phyloP scores from a whole-genome alignment of 2,113 vertebrate genomes.

The Reinhardtius hippoglossoides region DNA sequence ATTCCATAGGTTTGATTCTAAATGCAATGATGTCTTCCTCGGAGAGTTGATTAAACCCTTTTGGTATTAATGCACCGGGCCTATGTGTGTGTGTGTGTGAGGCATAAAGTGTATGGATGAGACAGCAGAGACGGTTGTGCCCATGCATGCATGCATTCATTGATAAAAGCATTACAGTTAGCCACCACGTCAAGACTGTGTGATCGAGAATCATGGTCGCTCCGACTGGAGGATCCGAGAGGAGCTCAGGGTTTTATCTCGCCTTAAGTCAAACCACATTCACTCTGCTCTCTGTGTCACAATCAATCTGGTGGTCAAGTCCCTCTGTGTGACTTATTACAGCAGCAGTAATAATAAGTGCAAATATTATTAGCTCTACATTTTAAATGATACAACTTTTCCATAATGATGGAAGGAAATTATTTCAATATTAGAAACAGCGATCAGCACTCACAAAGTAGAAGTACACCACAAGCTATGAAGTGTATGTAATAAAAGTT shows the following conservation, averaged over 20 bases:
- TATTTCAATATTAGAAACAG: too few relatives aligned
- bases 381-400: too few relatives aligned
- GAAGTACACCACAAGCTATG: too few relatives aligned
- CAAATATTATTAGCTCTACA: too few relatives aligned
- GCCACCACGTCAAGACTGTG: slow-evolving; percentile 47
- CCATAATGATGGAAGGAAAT: too few relatives aligned
- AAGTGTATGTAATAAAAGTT: too few relatives aligned
- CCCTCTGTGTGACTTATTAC: slow-evolving; percentile 22
- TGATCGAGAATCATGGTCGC: slow-evolving; percentile 65
- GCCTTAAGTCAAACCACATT: slow-evolving; percentile 59
- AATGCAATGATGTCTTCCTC: slow-evolving; percentile 83
- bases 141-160: slow-evolving; percentile 60
- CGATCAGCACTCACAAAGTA: too few relatives aligned
- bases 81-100: neutral
- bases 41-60: slow-evolving; percentile 83
- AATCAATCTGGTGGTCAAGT: slow-evolving; percentile 47
- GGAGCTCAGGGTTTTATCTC: slow-evolving; percentile 58
- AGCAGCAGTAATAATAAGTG: neutral
- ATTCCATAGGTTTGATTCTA: slow-evolving; percentile 84
- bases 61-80: slow-evolving; percentile 76
- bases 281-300: slow-evolving; percentile 25
- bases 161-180: slow-evolving; percentile 71
- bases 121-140: slow-evolving; percentile 37
- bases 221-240: slow-evolving; percentile 64
- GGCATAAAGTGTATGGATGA: slow-evolving; percentile 13